These are phyloP conservation scores for Saccostrea glomerata DNA, from an alignment of 1,140 invertebrate genomes.

Conservation along the genomic window DNA sequence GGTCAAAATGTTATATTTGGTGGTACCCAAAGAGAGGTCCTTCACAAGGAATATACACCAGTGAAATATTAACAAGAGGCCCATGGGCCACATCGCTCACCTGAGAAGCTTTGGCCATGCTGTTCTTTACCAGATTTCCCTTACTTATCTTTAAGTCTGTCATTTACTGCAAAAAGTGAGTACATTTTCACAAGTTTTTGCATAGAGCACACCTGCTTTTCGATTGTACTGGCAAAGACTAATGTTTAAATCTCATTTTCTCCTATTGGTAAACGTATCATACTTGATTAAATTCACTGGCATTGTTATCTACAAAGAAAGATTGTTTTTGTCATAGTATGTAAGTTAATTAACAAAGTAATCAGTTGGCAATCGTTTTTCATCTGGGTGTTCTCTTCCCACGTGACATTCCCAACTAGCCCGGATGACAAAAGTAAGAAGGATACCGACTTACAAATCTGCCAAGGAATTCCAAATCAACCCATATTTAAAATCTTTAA, in stretches of 20 bases:
- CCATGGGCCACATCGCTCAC: too few species aligned
- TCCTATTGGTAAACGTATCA: neutral
- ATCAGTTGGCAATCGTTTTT: slow-evolving; percentile 28
- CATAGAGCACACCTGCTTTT: too few species aligned
- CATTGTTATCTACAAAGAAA: slow-evolving; percentile 8
- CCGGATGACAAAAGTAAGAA: slow-evolving; percentile 11
- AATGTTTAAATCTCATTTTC: neutral
- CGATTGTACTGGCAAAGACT: neutral
- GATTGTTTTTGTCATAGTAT: slow-evolving; percentile 6
- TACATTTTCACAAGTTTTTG: too few species aligned
- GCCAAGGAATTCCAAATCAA: slow-evolving; percentile 31
- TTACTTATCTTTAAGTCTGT: neutral
- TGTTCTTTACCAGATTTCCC: neutral
- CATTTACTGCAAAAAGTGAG: neutral
- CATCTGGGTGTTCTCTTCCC: slow-evolving; percentile 15
- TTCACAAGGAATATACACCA: too few species aligned
- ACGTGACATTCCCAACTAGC: slow-evolving; percentile 19
- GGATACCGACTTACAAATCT: slow-evolving; percentile 16
- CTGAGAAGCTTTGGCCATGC: too few species aligned
- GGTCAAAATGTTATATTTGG: too few species aligned
- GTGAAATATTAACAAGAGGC: too few species aligned
- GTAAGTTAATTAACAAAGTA: slow-evolving; percentile 10
- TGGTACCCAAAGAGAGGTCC: too few species aligned
- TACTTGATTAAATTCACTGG: slow-evolving; percentile 1
- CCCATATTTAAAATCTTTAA: slow-evolving; percentile 30